These are phyloP conservation scores for Propsilocerus akamusi DNA, from an alignment of 1,140 invertebrate genomes.

Conservation along the genomic window DNA sequence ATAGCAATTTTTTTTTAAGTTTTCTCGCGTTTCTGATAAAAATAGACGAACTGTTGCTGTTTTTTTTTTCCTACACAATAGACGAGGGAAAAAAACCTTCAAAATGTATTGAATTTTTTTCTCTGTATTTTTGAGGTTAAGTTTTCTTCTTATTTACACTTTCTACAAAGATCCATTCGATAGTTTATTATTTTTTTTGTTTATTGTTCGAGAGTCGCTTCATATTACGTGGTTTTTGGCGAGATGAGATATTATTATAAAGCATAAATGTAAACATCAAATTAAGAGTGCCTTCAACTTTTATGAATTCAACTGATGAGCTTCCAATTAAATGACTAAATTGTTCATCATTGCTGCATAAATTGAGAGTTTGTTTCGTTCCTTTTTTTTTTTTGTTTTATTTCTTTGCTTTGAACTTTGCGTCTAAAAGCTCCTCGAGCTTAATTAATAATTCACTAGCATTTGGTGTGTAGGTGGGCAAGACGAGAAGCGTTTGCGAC, in stretches of 20 bases:
- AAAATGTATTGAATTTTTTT: neutral
- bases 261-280: too few species aligned
- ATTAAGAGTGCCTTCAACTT: too few species aligned
- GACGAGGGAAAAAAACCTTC: neutral
- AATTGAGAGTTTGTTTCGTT: too few species aligned
- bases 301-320: too few species aligned
- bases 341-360: too few species aligned
- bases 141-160: neutral
- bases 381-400: too few species aligned
- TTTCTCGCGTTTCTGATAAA: neutral
- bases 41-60: constrained; percentile 1
- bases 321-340: too few species aligned
- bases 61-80: constrained; percentile 3
- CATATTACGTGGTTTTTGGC: neutral
- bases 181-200: neutral
- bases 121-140: neutral
- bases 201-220: neutral
- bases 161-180: neutral
- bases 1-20: neutral
- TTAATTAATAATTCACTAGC: neutral
- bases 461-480: neutral
- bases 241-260: too few species aligned
- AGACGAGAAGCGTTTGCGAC: neutral
- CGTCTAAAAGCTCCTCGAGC: neutral
- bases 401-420: neutral